A percentile compares a stretch with the other conserved stretches of the same genome.
Evolutionary conservation across 2,888 invertebrate genomes (phyloP).

Genomic region (Lasioglossum leucozonium): DNA sequence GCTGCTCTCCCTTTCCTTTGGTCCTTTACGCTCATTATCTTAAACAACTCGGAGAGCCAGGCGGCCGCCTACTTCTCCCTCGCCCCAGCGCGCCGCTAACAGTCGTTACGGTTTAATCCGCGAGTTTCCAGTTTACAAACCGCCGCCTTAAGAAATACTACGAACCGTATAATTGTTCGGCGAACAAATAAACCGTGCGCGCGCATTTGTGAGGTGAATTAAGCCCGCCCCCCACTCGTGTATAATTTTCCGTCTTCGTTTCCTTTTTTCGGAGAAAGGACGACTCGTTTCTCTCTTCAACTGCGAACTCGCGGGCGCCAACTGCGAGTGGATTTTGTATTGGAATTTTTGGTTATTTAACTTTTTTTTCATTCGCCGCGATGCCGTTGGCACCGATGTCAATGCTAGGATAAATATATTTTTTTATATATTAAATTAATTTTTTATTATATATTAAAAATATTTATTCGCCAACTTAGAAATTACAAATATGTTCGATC

Average conservation of each 20-base stretch:
- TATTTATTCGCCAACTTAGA: too few relatives aligned
- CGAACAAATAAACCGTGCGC: neutral
- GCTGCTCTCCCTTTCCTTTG: conserved; percentile 26
- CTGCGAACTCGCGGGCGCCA: too few relatives aligned
- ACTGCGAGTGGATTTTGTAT: too few relatives aligned
- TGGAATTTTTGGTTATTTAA: too few relatives aligned
- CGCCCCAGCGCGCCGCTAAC: neutral
- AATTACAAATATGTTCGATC: too few relatives aligned
- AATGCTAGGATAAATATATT: too few relatives aligned
- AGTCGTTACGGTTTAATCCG: neutral
- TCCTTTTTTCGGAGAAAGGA: too few relatives aligned
- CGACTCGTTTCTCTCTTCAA: too few relatives aligned
- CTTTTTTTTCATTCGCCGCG: too few relatives aligned
- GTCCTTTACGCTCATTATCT: conserved; percentile 21
- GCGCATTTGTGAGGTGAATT: neutral
- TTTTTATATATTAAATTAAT: too few relatives aligned
- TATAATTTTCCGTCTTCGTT: neutral
- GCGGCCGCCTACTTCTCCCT: neutral
- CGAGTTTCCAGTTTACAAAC: conserved; percentile 4
- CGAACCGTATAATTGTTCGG: neutral
- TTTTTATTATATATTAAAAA: too few relatives aligned
- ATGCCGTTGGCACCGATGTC: too few relatives aligned
- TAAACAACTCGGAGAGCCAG: neutral
- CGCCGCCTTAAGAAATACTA: neutral
- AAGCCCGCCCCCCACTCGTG: neutral